Base-by-base conservation (phyloP, 2,888 invertebrate species). In the Cosmopolites sordidus region DNA sequence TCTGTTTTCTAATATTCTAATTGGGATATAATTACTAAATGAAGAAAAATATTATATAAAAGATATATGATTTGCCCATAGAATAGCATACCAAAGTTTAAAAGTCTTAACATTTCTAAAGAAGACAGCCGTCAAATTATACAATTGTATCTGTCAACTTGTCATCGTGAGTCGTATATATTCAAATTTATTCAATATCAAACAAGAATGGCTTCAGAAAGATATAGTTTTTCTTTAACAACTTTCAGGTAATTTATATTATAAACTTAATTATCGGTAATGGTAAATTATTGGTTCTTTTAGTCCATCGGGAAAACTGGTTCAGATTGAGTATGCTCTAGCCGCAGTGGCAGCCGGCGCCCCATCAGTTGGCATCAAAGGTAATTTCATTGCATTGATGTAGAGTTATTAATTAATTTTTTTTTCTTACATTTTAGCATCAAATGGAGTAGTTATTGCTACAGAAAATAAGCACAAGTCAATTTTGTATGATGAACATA, bases 381-480 rank as follows among this genome's bases (percentile, higher is more conserved):
- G 92, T 92, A 75, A 70, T n/a, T 38, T 38, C n/a, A 38, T 8
- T 38, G 12, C 38, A n/a, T n/a, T 11, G 12, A 11, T 38, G 5
- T 6, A 38, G 12, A 27, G 6, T 30, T 16, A 30, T 33, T 1
- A 1, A 30, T 4, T 43, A 43, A 29, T 29, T n/a, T n/a, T n/a
- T n/a, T n/a, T n/a, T n/a, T n/a, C n/a, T n/a, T n/a, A n/a, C n/a
- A n/a, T 78, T 68, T 40, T 73, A 92, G 98, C 98, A 6, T 88
- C 89, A 27, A 97, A 99, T 82, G 99, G 99, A 16, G 93, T 99
- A 6, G 99, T 99, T 14, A 83, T 99, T 64, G 99, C 99, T 0
- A 97, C 98, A 2, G 99, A 99, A 74, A 99, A 99, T 74, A 98
- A 98, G 73, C 93, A 95, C 77, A 96, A 96, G 73, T 97, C 97